A percentile compares a stretch with the other conserved stretches of the same genome.
These are phyloP conservation scores for Reticulitermes speratus DNA, from an alignment of 1,140 invertebrate genomes.

Conservation along the genomic window DNA sequence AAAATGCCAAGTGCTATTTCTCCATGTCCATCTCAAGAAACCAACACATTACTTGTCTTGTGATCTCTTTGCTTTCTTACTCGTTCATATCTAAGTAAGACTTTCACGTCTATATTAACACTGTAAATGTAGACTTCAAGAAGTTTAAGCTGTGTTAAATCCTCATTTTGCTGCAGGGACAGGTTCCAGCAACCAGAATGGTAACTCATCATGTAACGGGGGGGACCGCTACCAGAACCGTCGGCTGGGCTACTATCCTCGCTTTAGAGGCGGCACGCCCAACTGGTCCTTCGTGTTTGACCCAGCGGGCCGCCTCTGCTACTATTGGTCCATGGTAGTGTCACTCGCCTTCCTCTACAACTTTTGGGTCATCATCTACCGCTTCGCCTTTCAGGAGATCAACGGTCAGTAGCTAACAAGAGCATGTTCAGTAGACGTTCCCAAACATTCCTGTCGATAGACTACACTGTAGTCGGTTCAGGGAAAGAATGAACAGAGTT, in stretches of 20 bases:
- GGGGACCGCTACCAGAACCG: neutral
- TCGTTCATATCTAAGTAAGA: no score
- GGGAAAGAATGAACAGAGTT: no score
- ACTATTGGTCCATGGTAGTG: slow-evolving; percentile 97
- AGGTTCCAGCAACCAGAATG: slow-evolving; percentile 20
- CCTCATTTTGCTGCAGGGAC: neutral
- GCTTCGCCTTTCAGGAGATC: slow-evolving; percentile 94
- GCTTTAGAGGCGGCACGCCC: slow-evolving; percentile 51
- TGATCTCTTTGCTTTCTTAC: no score
- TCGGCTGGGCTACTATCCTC: slow-evolving; percentile 30
- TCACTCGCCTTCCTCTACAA: slow-evolving; percentile 98
- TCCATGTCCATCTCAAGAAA: no score
- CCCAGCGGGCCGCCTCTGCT: slow-evolving; percentile 85
- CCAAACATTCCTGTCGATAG: neutral
- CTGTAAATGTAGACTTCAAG: no score
- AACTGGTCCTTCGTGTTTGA: slow-evolving; percentile 93
- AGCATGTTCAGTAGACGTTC: no score
- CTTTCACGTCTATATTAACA: no score
- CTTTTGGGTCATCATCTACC: slow-evolving; percentile 98
- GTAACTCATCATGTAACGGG: neutral
- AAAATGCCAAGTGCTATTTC: no score
- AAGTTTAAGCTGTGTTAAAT: no score
- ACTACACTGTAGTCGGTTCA: no score
- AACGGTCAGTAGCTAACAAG: slow-evolving; percentile 61
- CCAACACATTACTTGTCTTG: no score